phyloP scores from a whole-genome alignment of 2,113 vertebrate genomes.

The Pogonocichla stellata region DNA sequence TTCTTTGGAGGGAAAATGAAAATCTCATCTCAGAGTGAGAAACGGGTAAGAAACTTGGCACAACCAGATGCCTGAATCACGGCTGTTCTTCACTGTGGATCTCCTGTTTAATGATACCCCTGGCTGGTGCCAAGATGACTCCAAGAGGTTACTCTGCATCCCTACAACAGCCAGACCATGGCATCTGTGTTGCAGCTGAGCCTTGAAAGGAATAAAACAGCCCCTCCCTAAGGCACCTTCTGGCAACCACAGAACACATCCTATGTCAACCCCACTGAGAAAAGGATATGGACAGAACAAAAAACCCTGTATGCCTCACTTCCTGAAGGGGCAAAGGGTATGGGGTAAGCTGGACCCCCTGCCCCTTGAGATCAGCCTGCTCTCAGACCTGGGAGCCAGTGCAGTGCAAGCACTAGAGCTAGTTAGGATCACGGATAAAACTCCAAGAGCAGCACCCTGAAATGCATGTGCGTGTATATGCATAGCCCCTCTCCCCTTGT shows the following conservation, averaged over 20 bases:
- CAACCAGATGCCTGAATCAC: neutral
- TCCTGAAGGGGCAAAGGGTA: neutral
- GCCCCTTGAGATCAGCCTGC: neutral
- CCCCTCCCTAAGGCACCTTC: neutral
- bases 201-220: neutral
- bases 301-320: neutral
- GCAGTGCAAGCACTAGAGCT: neutral
- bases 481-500: neutral
- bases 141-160: fast-evolving
- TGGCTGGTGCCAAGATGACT: fast-evolving
- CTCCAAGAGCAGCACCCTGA: neutral
- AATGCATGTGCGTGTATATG: fast-evolving
- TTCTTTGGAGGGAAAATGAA: neutral
- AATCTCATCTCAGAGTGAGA: neutral
- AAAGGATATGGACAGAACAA: neutral
- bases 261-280: neutral
- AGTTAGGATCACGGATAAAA: too few relatives aligned
- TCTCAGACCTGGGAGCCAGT: neutral
- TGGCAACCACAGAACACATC: neutral
- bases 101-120: neutral
- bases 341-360: neutral
- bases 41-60: fast-evolving
- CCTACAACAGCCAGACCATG: fast-evolving
- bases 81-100: neutral
- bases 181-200: neutral